Conservation (phyloP, 1,140 invertebrate genomes). For the Ips typographus region DNA sequence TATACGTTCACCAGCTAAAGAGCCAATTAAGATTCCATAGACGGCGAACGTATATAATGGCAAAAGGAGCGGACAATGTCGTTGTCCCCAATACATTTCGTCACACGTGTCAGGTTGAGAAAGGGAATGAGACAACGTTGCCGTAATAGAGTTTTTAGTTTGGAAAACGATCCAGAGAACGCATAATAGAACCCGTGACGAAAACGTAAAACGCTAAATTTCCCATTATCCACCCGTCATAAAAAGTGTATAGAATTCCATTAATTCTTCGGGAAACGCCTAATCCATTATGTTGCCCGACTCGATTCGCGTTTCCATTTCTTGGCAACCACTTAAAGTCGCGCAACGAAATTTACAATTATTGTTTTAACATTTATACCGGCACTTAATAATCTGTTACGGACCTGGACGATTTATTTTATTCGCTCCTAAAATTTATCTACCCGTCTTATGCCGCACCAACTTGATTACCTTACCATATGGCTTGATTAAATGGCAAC, state of each 20-base stretch:
- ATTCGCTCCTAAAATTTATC: slow-evolving; percentile 5
- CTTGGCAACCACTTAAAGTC: slow-evolving; percentile 18
- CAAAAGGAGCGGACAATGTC: slow-evolving; percentile 25
- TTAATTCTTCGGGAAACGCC: background rate
- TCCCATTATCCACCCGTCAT: background rate
- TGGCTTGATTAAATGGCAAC: too few species aligned
- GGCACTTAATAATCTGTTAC: slow-evolving; percentile 18
- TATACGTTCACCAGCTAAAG: slow-evolving; percentile 17
- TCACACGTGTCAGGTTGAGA: slow-evolving; percentile 8
- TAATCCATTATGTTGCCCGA: background rate
- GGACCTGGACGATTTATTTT: slow-evolving; percentile 17
- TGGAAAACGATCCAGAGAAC: too few species aligned
- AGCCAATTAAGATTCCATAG: slow-evolving; percentile 27
- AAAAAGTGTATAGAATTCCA: background rate
- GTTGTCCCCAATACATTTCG: slow-evolving; percentile 23
- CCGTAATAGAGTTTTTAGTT: background rate
- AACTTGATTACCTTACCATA: background rate
- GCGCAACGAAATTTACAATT: slow-evolving; percentile 10
- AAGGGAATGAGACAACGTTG: slow-evolving; percentile 19
- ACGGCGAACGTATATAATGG: slow-evolving; percentile 18
- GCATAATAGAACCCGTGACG: too few species aligned
- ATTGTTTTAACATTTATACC: slow-evolving; percentile 10
- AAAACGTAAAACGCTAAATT: background rate
- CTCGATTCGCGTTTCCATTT: background rate
- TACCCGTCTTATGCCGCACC: background rate